Evolutionary conservation across 2,888 invertebrate genomes (phyloP), one percentile per base, ranked within the genome.

Genomic region (Dolomedes plantarius): DNA sequence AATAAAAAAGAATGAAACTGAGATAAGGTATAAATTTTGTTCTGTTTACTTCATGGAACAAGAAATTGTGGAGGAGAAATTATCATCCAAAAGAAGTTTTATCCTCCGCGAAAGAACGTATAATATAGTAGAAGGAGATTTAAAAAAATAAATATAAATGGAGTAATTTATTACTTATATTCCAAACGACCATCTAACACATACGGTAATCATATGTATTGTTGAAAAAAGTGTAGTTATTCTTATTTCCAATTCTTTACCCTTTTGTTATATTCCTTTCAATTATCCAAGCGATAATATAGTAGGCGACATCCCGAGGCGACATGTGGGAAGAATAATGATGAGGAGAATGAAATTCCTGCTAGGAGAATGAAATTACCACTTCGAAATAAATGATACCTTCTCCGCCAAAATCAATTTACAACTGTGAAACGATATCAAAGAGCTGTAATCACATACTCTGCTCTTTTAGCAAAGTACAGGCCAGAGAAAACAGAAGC

Each of bases 321-420:
- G 41, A 46, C 41, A 46, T 46, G 6, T 46, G 2, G 16, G 41
- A 46, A 46, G 41, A 46, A 46, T 46, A 46, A 46, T 46, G 41
- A 46, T 46, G 41, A 46, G 41, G 41, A 46, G 41, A 46, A 46
- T 13, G 41, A 46, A 46, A 46, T 46, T 46, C 41, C 41, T 46
- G 41, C 41, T 36, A 46, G 16, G 41, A 6, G 41, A 46, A 46
- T 46, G 41, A 46, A 46, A 46, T 46, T 46, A 46, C 41, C 41
- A 46, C 41, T 46, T 46, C 41, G 41, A 46, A 46, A 46, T 46
- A 46, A 46, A 46, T 46, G 9, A 46, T 46, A 46, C 41, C 41
- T 46, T 46, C 41, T 46, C 9, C 41, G 41, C 41, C 41, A 46
- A 46, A 46, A 46, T 46, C 41, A 46, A 46, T 46, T 46, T 46